Conservation (phyloP, 1,140 invertebrate genomes). For the Papilio polyxenes region DNA sequence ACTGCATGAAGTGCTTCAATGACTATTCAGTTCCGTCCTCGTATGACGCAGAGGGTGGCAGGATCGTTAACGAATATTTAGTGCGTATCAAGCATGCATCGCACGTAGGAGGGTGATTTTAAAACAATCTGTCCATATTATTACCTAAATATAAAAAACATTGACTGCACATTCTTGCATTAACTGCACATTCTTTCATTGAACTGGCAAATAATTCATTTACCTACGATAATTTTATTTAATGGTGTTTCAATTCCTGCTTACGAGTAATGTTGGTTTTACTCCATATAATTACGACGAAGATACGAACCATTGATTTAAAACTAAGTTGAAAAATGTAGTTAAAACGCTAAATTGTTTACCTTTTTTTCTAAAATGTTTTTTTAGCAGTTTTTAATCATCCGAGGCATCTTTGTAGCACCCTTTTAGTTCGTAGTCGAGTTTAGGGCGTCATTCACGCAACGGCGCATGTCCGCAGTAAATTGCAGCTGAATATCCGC, state of each 20-base stretch:
- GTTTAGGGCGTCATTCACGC: constrained; percentile 70
- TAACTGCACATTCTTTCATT: neutral
- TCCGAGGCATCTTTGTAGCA: neutral
- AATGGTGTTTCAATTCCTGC: no score
- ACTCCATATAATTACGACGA: no score
- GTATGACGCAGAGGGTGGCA: constrained; percentile 60
- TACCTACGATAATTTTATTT: neutral
- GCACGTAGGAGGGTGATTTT: neutral
- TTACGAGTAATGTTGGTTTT: no score
- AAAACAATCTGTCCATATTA: neutral
- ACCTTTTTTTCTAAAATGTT: neutral
- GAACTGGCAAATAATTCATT: neutral
- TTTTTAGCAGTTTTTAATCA: neutral
- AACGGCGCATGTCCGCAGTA: constrained; percentile 76
- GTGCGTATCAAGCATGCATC: neutral
- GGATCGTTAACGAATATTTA: constrained; percentile 74
- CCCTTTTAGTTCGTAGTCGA: neutral
- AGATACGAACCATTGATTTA: no score
- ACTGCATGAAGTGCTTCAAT: constrained; percentile 50
- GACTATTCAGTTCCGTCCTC: constrained; percentile 64
- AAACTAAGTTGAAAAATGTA: no score
- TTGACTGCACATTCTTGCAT: neutral
- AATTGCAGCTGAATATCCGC: constrained; percentile 67
- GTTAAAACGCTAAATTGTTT: neutral
- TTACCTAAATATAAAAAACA: neutral